These are phyloP conservation scores for Gymnoscopelus braueri DNA, from an alignment of 2,797 vertebrate genomes.

Conservation along the genomic window DNA sequence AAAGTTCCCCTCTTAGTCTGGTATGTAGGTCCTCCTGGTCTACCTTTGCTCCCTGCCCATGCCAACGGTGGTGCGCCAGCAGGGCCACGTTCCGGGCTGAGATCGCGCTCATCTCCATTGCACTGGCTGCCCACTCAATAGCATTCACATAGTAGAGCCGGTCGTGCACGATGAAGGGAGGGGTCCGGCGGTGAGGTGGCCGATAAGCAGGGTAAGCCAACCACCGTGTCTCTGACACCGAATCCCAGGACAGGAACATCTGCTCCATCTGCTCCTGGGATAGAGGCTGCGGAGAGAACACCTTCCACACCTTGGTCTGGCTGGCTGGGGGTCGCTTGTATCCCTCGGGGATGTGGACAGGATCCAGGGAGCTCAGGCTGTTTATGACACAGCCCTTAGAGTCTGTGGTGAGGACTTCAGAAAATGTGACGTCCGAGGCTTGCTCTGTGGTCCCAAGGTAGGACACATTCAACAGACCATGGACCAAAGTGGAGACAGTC, in stretches of 20 bases:
- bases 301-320: conserved; percentile 85
- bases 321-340: conserved; percentile 70
- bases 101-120: conserved; percentile 93
- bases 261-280: conserved; percentile 80
- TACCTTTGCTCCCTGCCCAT: conserved; percentile 71
- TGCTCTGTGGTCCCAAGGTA: conserved; percentile 77
- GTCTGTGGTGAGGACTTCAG: conserved; percentile 82
- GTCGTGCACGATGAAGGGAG: conserved; percentile 87
- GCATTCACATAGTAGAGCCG: conserved; percentile 88
- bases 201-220: conserved; percentile 87
- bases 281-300: conserved; percentile 84
- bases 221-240: conserved; percentile 82
- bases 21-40: conserved; percentile 92
- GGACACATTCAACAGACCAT: conserved; percentile 87
- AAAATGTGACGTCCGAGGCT: conserved; percentile 72
- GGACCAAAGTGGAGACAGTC: conserved; percentile 86
- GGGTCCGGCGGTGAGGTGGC: conserved; percentile 76
- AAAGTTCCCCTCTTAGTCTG: conserved; percentile 90
- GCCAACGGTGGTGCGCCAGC: conserved; percentile 91
- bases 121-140: conserved; percentile 89
- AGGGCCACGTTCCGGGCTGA: conserved; percentile 88
- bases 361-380: conserved; percentile 79
- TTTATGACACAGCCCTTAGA: conserved; percentile 78
- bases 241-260: conserved; percentile 87
- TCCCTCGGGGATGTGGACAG: conserved; percentile 70